Conservation (phyloP, 2,888 invertebrate species). For the Tetrapedia diversipes region DNA sequence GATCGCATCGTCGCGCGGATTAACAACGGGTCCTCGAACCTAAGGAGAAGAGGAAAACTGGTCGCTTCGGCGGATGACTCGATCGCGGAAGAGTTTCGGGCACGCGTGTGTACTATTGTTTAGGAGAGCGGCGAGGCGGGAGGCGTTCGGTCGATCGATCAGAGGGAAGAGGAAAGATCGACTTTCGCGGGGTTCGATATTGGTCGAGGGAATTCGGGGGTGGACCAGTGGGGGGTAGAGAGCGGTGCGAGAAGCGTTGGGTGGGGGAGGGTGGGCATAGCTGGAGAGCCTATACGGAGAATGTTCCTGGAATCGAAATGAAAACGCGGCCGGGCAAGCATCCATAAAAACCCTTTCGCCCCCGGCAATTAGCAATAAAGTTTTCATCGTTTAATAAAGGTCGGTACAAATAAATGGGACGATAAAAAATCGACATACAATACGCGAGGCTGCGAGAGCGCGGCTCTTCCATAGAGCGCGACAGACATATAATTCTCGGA, state of each 20-base stretch:
- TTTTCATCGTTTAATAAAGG: conserved; percentile 80
- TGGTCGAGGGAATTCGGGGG: neutral
- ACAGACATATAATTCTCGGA: conserved; percentile 66
- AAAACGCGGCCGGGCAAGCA: conserved; percentile 74
- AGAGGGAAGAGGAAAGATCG: neutral
- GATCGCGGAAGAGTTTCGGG: neutral
- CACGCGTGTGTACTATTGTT: neutral
- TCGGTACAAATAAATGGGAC: conserved; percentile 77
- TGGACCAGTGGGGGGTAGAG: neutral
- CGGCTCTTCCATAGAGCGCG: conserved; percentile 43
- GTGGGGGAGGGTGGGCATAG: conserved; percentile 2
- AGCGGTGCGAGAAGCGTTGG: neutral
- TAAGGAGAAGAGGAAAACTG: neutral
- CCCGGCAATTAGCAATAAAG: conserved; percentile 80
- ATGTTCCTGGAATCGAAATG: conserved; percentile 74
- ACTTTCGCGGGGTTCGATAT: neutral
- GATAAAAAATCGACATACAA: conserved; percentile 78
- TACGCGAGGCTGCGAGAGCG: conserved; percentile 57
- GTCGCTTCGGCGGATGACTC: neutral
- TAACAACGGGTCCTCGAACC: conserved; percentile 23
- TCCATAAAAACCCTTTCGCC: conserved; percentile 78
- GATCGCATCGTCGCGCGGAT: conserved; percentile 43
- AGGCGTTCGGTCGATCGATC: neutral
- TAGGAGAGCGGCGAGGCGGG: neutral
- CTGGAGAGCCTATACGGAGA: conserved; percentile 44